Evolutionary conservation across 2,797 vertebrate species (phyloP).

Genomic region (Stomatorhinus walkeri): DNA sequence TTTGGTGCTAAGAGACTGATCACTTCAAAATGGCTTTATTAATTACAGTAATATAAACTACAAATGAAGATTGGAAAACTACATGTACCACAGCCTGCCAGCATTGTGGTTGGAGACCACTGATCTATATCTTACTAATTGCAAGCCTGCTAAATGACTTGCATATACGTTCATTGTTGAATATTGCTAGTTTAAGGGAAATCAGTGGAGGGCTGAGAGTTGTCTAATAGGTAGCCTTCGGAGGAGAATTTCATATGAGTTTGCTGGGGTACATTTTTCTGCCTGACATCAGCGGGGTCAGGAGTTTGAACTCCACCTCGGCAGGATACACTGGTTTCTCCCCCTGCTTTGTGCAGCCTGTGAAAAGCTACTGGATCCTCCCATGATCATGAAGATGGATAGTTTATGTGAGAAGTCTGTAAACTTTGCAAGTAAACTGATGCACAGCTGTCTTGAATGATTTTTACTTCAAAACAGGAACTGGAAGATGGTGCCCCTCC

Average conservation of each 20-base stretch:
- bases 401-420: neutral
- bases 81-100: neutral
- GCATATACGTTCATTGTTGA: neutral
- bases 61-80: neutral
- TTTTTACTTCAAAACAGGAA: conserved; percentile 60
- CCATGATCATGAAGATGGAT: neutral
- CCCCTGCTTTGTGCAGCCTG: neutral
- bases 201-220: neutral
- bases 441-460: neutral
- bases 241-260: neutral
- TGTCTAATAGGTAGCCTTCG: neutral
- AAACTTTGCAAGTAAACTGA: neutral
- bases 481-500: conserved; percentile 57
- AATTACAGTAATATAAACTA: neutral
- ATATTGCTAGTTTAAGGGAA: neutral
- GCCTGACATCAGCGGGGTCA: neutral
- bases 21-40: neutral
- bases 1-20: neutral
- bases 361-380: neutral
- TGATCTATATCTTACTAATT: neutral
- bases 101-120: neutral
- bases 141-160: neutral
- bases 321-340: neutral
- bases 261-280: neutral
- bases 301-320: neutral